phyloP scores from a whole-genome alignment of 2,113 vertebrate species.

The Psilopogon haemacephalus region DNA sequence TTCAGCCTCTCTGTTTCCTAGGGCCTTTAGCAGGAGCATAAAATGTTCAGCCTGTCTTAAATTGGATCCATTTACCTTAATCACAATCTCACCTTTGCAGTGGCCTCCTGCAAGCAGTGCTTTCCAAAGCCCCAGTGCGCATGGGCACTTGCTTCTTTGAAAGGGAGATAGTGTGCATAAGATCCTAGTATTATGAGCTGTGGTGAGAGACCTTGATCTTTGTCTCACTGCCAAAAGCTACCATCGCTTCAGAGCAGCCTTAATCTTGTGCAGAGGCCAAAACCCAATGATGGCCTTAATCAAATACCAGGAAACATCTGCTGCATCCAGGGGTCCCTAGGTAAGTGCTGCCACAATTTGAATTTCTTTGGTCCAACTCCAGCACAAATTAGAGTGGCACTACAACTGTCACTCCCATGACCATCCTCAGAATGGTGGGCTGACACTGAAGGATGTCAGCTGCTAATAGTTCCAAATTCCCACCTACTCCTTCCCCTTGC shows the following conservation, averaged over 20 bases:
- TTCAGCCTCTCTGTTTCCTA: not conserved
- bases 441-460: not conserved
- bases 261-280: not conserved
- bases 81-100: not conserved
- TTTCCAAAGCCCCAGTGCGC: not conserved
- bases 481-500: not conserved
- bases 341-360: not conserved
- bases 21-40: not conserved
- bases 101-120: not conserved
- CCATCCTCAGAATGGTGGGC: not conserved
- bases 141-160: not conserved
- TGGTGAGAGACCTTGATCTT: not conserved
- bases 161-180: not conserved
- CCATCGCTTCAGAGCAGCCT: not conserved
- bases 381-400: not conserved
- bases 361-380: not conserved
- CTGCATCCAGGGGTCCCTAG: not conserved
- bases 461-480: not conserved
- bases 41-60: not conserved
- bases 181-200: not conserved
- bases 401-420: not conserved
- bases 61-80: not conserved
- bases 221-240: not conserved
- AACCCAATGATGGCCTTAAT: not conserved
- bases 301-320: not conserved